phyloP scores from a whole-genome alignment of 2,888 invertebrate species.

The Ctenicera cuprea region DNA sequence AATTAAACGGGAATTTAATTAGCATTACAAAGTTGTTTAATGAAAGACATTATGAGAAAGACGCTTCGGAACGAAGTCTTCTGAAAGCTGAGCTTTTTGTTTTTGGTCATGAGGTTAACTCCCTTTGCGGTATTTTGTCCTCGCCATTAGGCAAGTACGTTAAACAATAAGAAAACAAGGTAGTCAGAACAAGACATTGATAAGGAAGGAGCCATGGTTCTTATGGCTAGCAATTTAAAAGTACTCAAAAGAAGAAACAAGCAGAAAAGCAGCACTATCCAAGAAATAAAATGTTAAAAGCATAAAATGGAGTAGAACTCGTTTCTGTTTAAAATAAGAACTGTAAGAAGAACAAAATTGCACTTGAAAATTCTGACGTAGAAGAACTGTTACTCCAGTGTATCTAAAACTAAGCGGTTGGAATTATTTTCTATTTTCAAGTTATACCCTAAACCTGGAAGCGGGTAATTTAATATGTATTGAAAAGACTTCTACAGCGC shows the following conservation, averaged over 20 bases:
- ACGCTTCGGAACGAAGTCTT: neutral
- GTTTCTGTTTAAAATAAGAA: too few relatives aligned
- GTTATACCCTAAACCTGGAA: conserved; percentile 11
- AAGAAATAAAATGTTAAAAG: too few relatives aligned
- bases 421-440: neutral
- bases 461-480: conserved; percentile 17
- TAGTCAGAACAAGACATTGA: too few relatives aligned
- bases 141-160: neutral
- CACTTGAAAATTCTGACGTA: too few relatives aligned
- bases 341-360: too few relatives aligned
- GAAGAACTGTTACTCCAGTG: too few relatives aligned
- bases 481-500: conserved; percentile 5
- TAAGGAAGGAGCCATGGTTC: too few relatives aligned
- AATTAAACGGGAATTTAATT: conserved; percentile 8
- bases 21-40: conserved; percentile 15
- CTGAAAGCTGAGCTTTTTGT: neutral
- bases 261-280: too few relatives aligned
- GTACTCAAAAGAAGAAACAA: too few relatives aligned
- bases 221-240: too few relatives aligned
- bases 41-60: neutral
- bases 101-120: conserved; percentile 9
- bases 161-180: neutral
- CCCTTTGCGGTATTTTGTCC: neutral
- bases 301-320: too few relatives aligned
- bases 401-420: too few relatives aligned